Conservation (phyloP, 2,888 invertebrate genomes). For the Tenthredo distinguenda region DNA sequence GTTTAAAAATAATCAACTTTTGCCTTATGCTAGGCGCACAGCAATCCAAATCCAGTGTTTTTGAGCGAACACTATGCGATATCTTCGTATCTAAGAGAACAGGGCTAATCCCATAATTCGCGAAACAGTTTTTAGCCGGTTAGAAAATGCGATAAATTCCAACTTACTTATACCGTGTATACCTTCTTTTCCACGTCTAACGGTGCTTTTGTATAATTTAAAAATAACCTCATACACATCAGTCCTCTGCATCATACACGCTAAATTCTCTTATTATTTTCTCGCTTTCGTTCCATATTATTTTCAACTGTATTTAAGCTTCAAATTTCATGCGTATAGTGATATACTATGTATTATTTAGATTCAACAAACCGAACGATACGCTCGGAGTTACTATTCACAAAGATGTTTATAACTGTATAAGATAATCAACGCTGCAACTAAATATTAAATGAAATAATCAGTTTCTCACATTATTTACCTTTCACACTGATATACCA, state of each 20-base stretch:
- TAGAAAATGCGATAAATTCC: not conserved
- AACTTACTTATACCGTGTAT: not conserved
- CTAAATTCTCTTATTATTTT: not conserved
- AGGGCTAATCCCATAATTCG: not conserved
- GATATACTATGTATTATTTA: not conserved
- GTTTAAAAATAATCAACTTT: not conserved
- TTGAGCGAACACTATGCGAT: not conserved
- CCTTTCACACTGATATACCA: not conserved
- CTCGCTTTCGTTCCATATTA: not conserved
- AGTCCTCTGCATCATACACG: not conserved
- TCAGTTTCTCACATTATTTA: too few relatives aligned
- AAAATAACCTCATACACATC: not conserved
- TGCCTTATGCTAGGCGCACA: not conserved
- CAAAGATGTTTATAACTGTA: not conserved
- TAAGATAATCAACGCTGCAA: not conserved
- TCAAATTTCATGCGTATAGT: not conserved
- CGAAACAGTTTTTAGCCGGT: not conserved
- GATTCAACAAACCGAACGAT: not conserved
- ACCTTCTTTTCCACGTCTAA: not conserved
- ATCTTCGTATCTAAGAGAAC: not conserved
- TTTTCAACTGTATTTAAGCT: not conserved
- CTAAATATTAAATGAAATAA: too few relatives aligned
- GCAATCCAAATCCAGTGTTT: not conserved
- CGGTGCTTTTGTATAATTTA: constrained; percentile 12
- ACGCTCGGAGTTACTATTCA: not conserved